Evolutionary conservation across 2,888 invertebrate genomes (phyloP).

Genomic region (Lepetodrilus schrolli): DNA sequence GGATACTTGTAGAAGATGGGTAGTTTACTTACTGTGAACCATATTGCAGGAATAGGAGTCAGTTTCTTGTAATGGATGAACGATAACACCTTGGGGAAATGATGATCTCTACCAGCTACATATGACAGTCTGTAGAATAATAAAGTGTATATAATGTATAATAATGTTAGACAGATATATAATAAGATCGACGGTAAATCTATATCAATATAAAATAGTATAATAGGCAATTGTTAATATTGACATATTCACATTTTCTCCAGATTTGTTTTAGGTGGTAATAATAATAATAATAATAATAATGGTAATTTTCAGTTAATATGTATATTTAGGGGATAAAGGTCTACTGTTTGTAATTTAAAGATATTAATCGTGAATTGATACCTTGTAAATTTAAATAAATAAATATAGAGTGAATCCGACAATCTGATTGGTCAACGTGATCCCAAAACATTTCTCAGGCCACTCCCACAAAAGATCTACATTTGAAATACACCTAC

Average conservation of each 20-base stretch:
- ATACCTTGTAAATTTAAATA: too few species aligned
- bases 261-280: not conserved
- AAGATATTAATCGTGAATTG: too few species aligned
- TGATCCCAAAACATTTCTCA: too few species aligned
- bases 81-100: constrained; percentile 50
- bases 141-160: constrained; percentile 16
- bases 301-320: too few species aligned
- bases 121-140: constrained; percentile 53
- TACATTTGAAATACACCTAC: too few species aligned
- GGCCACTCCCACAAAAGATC: too few species aligned
- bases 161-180: not conserved
- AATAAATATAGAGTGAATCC: too few species aligned
- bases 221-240: not conserved
- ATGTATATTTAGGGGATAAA: too few species aligned
- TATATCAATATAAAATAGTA: not conserved
- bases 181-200: not conserved
- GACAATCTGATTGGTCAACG: too few species aligned
- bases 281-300: too few species aligned
- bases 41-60: constrained; percentile 54
- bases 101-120: constrained; percentile 53
- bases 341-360: too few species aligned
- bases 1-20: not conserved
- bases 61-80: constrained; percentile 40
- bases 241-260: not conserved
- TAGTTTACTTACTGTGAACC: constrained; percentile 49